Conservation (phyloP, 2,113 vertebrate species). For the Datnioides undecimradiatus region DNA sequence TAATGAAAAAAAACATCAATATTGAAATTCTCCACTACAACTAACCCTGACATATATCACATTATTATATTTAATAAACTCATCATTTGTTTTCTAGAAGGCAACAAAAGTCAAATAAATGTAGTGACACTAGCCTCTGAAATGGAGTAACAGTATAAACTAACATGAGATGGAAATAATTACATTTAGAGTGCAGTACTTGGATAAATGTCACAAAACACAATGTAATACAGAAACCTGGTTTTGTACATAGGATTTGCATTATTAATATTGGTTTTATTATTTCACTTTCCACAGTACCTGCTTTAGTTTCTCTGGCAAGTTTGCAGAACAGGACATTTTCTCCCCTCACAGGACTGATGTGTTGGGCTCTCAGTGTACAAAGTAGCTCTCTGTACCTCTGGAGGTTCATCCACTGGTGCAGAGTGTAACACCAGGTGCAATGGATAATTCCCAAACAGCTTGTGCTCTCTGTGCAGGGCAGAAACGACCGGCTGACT, state of each 20-base stretch:
- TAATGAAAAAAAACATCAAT: too few species aligned
- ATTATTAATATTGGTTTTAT: background rate
- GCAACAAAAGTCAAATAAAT: background rate
- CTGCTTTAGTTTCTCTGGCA: background rate
- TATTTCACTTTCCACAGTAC: background rate
- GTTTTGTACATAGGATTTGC: background rate
- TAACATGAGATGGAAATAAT: background rate
- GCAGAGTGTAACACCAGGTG: constrained; percentile 13
- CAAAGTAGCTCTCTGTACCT: constrained; percentile 32
- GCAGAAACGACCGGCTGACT: background rate
- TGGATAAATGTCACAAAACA: background rate
- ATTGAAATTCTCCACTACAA: background rate
- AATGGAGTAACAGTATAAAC: background rate
- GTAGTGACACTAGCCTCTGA: background rate
- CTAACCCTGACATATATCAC: too few species aligned
- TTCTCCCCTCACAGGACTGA: constrained; percentile 10
- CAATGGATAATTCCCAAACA: constrained; percentile 34
- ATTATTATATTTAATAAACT: too few species aligned
- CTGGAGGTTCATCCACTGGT: constrained; percentile 6
- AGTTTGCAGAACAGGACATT: constrained; percentile 21
- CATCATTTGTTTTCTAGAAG: too few species aligned
- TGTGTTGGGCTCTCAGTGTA: constrained; percentile 27
- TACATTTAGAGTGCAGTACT: background rate
- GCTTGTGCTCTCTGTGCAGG: constrained; percentile 21
- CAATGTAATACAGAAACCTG: background rate